Percentiles rank a stretch among this genome's conserved stretches.
Conservation (phyloP, 2,888 invertebrate genomes). For the Tiphia femorata region DNA sequence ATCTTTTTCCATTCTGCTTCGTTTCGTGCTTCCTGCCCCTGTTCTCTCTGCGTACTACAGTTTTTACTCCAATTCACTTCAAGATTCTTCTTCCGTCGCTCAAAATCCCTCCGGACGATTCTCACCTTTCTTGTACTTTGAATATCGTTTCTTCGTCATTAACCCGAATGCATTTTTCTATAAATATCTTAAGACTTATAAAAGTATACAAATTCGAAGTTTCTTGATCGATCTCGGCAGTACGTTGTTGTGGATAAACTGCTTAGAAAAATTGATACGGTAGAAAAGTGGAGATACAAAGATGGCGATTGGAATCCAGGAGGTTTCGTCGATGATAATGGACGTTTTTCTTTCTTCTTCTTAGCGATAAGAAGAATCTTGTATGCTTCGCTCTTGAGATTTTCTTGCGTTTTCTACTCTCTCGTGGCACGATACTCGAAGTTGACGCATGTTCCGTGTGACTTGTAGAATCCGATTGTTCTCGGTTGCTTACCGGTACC, state of each 20-base stretch:
- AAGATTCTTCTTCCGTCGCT: slow-evolving; percentile 5
- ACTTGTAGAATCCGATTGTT: too few relatives aligned
- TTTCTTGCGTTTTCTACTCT: too few relatives aligned
- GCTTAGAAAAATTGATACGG: neutral
- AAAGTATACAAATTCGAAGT: too few relatives aligned
- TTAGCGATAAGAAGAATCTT: slow-evolving; percentile 3
- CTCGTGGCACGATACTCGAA: too few relatives aligned
- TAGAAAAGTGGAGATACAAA: slow-evolving; percentile 29
- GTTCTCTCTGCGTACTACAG: neutral
- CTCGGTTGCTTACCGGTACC: too few relatives aligned
- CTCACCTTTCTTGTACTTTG: neutral
- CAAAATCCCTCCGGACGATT: neutral
- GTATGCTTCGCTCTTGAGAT: neutral
- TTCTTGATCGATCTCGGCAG: too few relatives aligned
- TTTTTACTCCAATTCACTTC: too few relatives aligned
- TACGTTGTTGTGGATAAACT: neutral
- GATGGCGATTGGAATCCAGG: slow-evolving; percentile 26
- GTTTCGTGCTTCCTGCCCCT: neutral
- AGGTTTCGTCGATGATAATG: slow-evolving; percentile 26
- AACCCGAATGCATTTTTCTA: too few relatives aligned
- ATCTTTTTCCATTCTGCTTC: slow-evolving; percentile 19
- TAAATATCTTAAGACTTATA: slow-evolving; percentile 9
- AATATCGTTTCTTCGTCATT: neutral
- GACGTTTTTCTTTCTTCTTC: slow-evolving; percentile 32
- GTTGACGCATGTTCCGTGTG: slow-evolving; percentile 18